phyloP scores from a whole-genome alignment of 1,140 invertebrate genomes.

The Cydia fagiglandana region DNA sequence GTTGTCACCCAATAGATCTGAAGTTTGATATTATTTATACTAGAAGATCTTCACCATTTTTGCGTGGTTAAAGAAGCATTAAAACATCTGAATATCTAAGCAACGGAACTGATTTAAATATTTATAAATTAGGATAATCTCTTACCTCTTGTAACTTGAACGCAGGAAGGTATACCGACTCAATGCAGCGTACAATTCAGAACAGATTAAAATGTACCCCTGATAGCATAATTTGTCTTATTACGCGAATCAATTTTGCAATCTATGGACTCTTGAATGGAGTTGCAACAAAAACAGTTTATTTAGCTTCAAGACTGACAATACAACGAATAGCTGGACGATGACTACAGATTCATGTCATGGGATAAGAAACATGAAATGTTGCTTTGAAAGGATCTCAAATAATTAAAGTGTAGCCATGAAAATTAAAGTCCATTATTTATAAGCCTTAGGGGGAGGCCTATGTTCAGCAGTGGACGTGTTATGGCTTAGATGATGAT shows the following conservation, averaged over 20 bases:
- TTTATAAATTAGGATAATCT: neutral
- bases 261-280: conserved; percentile 12
- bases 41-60: too few relatives aligned
- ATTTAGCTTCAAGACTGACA: conserved; percentile 1
- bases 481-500: too few relatives aligned
- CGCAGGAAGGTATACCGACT: conserved; percentile 12
- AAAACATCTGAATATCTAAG: too few relatives aligned
- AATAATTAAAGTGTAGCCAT: too few relatives aligned
- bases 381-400: too few relatives aligned
- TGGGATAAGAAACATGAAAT: too few relatives aligned
- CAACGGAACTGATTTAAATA: neutral
- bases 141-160: neutral
- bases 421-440: too few relatives aligned
- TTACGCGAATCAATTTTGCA: conserved; percentile 28
- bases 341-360: neutral
- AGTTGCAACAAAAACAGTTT: conserved; percentile 17
- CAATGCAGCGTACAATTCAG: conserved; percentile 27
- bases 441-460: too few relatives aligned
- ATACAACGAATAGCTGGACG: neutral
- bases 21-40: too few relatives aligned
- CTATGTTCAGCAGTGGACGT: too few relatives aligned
- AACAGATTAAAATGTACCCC: conserved; percentile 27
- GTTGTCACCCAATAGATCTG: too few relatives aligned
- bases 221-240: conserved; percentile 31
- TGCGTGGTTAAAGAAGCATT: too few relatives aligned